A percentile compares a stretch with the other conserved stretches of the same genome.
Conservation (phyloP, 2,113 vertebrate genomes). For the Ceuthmochares aereus region DNA sequence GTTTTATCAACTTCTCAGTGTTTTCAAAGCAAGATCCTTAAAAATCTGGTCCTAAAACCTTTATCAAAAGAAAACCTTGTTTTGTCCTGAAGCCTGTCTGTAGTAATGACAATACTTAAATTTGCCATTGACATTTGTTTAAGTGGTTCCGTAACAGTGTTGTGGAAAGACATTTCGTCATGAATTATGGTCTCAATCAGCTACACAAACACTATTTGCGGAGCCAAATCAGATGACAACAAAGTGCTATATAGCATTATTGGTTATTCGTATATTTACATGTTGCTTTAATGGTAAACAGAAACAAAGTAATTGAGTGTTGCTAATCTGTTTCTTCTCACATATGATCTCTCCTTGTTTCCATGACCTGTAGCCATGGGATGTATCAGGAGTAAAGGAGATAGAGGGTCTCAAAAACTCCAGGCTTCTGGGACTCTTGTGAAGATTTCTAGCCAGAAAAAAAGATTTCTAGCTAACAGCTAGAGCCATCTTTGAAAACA, state of each 20-base stretch:
- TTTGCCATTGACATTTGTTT: not conserved
- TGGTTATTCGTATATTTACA: not conserved
- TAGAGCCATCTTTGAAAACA: not conserved
- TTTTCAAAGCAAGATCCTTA: not conserved
- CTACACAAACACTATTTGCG: not conserved
- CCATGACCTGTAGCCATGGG: not conserved
- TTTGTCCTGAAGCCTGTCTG: not conserved
- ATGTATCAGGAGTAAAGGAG: not conserved
- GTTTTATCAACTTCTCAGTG: not conserved
- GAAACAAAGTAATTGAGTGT: not conserved
- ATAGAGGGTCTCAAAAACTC: not conserved
- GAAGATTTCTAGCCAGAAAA: not conserved
- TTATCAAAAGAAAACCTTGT: not conserved
- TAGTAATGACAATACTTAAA: not conserved
- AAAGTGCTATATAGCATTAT: not conserved
- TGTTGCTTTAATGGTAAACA: not conserved
- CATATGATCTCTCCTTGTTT: not conserved
- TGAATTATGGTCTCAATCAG: not conserved
- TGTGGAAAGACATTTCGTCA: not conserved
- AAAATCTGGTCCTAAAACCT: not conserved
- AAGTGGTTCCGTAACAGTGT: not conserved
- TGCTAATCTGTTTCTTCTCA: not conserved
- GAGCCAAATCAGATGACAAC: not conserved
- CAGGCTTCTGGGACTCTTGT: not conserved
- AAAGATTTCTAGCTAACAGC: not conserved